Base-by-base conservation (phyloP, 2,113 vertebrate genomes). In the Lagopus muta region DNA sequence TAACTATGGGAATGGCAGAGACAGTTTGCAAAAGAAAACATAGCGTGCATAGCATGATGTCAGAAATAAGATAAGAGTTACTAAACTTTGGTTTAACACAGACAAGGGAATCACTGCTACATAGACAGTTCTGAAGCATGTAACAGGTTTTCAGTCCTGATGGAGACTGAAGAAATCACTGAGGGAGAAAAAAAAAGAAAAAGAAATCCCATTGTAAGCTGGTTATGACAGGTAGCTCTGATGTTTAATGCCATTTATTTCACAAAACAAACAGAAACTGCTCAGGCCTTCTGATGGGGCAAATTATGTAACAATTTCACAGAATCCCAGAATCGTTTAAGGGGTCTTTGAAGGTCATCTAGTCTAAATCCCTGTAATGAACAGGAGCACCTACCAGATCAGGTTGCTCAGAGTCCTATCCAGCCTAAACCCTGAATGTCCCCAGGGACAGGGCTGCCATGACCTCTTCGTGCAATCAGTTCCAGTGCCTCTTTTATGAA, bases 31-130 rank as follows among this genome's bases (percentile, higher is more conserved):
- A n/a, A 72, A 64, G 42, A 89, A 83, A 12, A 43, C 0, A 36
- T 24, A 0, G 52, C 8, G 24, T 3, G 38, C 8, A 38, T 0
- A 30, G 20, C 34, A 32, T 15, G 8, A 83, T 32, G 21, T 13
- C 32, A 40, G 42, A 85, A 75, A 54, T 21, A 74, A 30, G 2
- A 0, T 20, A 36, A 52, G 24, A 36, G 24, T 15, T 48, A 18
- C 28, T 64, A 15, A 89, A 70, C 1, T 4, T 17, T 28, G 18
- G 10, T 81, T 86, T 81, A 50, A n/a, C 13, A 48, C 6, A 67
- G 28, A 13, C 27, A 62, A n/a, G 52, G 34, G 28, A 82, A 84
- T 64, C 61, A 47, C 17, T 55, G 28, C 11, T 25, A 64, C 0
- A 12, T 3, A 60, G 28, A 12, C 5, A 78, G 28, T 72, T 93